A percentile compares a stretch with the other conserved stretches of the same genome.
Evolutionary conservation across 2,888 invertebrate species (phyloP).

Genomic region (Pristionchus entomophagus): DNA sequence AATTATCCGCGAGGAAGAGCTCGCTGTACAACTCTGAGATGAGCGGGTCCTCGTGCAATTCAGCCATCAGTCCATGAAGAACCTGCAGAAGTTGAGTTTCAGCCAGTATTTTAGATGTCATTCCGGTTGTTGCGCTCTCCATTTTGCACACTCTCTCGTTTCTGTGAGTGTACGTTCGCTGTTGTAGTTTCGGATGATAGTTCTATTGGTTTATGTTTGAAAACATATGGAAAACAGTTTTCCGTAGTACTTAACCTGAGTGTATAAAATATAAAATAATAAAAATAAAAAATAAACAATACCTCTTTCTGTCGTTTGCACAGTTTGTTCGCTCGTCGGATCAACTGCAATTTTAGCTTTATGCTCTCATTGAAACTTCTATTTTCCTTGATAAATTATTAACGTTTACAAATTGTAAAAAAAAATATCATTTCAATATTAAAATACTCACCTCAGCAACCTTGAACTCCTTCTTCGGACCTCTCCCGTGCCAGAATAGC

Average conservation of each 20-base stretch:
- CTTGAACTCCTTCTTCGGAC: background rate
- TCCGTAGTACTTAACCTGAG: no score
- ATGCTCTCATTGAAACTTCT: background rate
- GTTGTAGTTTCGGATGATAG: no score
- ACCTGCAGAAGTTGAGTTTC: background rate
- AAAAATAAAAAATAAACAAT: background rate
- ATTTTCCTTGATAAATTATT: background rate
- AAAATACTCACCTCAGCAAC: conserved; percentile 13
- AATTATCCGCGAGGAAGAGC: background rate
- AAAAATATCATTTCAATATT: background rate
- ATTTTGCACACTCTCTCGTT: no score
- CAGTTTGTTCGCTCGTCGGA: background rate
- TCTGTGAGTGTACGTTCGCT: no score
- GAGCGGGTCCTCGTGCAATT: background rate
- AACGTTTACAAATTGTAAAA: background rate
- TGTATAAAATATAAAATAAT: no score
- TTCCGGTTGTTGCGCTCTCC: no score
- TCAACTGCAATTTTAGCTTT: background rate
- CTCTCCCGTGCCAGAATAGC: background rate
- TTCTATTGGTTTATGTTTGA: no score
- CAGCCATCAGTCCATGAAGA: background rate
- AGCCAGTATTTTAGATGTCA: background rate
- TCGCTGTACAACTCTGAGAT: conserved; percentile 17
- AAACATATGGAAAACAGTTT: no score
- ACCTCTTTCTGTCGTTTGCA: background rate